These are phyloP conservation scores for Liparis tanakae DNA, from an alignment of 2,797 vertebrate genomes.

Conservation along the genomic window DNA sequence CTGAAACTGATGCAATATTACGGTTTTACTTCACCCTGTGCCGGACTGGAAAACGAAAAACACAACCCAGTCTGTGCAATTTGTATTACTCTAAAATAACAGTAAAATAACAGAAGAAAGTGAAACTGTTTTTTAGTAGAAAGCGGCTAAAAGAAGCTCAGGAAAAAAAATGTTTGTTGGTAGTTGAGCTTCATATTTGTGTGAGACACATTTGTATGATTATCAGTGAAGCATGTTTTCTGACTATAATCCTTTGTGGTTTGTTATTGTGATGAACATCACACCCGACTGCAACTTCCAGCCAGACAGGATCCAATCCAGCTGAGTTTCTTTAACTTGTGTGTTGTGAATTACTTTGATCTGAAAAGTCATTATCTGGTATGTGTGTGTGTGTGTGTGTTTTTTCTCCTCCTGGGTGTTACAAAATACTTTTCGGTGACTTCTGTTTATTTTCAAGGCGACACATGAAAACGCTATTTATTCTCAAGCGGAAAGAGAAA, in stretches of 20 bases:
- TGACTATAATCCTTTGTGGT: background rate
- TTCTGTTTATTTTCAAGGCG: slow-evolving; percentile 27
- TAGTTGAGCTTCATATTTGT: background rate
- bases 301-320: slow-evolving; percentile 19
- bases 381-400: background rate
- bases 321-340: slow-evolving; percentile 22
- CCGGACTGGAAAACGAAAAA: background rate
- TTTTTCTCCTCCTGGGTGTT: slow-evolving; percentile 3
- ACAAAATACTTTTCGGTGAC: background rate
- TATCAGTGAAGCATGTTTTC: background rate
- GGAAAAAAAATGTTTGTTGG: background rate
- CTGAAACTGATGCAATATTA: slow-evolving; percentile 46
- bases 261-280: too few species aligned
- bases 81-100: background rate
- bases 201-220: background rate
- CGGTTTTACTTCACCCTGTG: slow-evolving; percentile 17
- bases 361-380: background rate
- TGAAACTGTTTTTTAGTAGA: too few species aligned
- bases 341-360: slow-evolving; percentile 22
- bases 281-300: slow-evolving; percentile 8
- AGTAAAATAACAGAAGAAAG: background rate
- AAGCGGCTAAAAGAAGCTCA: too few species aligned
- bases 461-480: slow-evolving; percentile 22
- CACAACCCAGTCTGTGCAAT: background rate
- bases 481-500: slow-evolving; percentile 11